These are phyloP conservation scores for Sisor rabdophorus DNA, from an alignment of 2,113 vertebrate genomes.

Conservation along the genomic window DNA sequence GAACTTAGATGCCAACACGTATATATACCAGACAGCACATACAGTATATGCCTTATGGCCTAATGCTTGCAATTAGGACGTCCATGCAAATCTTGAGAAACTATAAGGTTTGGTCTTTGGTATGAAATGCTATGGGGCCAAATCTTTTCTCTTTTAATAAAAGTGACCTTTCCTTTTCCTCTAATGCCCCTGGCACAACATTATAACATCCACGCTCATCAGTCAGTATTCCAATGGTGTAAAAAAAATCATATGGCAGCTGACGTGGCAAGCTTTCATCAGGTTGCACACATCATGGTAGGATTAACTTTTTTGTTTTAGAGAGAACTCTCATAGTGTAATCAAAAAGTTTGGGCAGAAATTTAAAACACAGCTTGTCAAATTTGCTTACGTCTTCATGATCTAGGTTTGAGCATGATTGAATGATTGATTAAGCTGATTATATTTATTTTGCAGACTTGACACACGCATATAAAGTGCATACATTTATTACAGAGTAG, in stretches of 20 bases:
- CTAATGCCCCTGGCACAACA: conserved; percentile 52
- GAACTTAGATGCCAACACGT: too few species aligned
- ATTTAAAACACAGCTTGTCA: neutral
- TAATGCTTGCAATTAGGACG: too few species aligned
- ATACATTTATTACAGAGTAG: conserved; percentile 39
- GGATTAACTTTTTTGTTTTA: conserved; percentile 7
- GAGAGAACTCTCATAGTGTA: neutral
- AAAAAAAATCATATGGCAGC: conserved; percentile 54
- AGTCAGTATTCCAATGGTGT: conserved; percentile 52
- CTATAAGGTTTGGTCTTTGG: neutral
- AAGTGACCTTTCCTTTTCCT: conserved; percentile 54
- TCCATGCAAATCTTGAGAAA: neutral
- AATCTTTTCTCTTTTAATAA: neutral
- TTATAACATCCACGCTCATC: conserved; percentile 56
- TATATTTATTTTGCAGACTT: neutral
- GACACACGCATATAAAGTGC: neutral
- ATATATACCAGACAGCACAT: too few species aligned
- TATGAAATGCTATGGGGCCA: neutral
- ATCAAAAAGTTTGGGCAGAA: conserved; percentile 20
- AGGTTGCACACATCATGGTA: conserved; percentile 25
- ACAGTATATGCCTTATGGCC: neutral
- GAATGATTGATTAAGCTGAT: neutral
- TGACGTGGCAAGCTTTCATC: conserved; percentile 48
- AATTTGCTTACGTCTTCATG: conserved; percentile 4
- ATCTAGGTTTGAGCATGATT: conserved; percentile 9